Evolutionary conservation across 2,113 vertebrate species (phyloP).

Genomic region (Miniopterus natalensis): DNA sequence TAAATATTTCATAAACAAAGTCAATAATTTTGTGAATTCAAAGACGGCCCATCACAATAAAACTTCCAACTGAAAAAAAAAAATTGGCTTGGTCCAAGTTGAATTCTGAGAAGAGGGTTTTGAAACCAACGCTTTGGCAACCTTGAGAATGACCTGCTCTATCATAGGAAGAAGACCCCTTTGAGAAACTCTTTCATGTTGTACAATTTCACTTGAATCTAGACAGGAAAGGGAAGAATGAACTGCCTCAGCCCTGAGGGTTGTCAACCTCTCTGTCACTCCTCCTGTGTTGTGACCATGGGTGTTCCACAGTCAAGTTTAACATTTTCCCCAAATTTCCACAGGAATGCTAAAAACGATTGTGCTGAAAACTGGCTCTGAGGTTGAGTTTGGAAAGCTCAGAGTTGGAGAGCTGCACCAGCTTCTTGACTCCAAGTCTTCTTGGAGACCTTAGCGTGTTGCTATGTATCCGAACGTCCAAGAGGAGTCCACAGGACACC

Average conservation of each 20-base stretch:
- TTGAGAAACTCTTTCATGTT: neutral
- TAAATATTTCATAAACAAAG: slow-evolving; percentile 23
- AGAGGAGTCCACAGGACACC: too few species aligned
- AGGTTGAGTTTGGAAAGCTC: neutral
- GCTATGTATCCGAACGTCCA: neutral
- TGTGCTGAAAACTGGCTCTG: neutral
- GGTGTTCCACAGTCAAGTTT: neutral
- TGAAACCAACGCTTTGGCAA: neutral
- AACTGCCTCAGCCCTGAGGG: neutral
- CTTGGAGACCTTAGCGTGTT: neutral
- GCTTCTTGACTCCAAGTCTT: neutral
- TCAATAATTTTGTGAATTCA: slow-evolving; percentile 44
- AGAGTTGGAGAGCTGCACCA: neutral
- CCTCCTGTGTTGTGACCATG: neutral
- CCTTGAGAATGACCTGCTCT: neutral
- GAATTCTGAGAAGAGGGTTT: slow-evolving; percentile 48
- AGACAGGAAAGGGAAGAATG: neutral
- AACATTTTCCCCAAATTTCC: neutral
- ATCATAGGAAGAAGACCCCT: neutral
- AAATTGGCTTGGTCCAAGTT: neutral
- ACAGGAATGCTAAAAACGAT: neutral
- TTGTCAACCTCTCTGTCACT: neutral
- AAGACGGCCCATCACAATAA: neutral
- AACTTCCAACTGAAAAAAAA: neutral
- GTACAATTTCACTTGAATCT: neutral